Conservation (phyloP, 2,797 vertebrate species). For the Gallirallus australis region DNA sequence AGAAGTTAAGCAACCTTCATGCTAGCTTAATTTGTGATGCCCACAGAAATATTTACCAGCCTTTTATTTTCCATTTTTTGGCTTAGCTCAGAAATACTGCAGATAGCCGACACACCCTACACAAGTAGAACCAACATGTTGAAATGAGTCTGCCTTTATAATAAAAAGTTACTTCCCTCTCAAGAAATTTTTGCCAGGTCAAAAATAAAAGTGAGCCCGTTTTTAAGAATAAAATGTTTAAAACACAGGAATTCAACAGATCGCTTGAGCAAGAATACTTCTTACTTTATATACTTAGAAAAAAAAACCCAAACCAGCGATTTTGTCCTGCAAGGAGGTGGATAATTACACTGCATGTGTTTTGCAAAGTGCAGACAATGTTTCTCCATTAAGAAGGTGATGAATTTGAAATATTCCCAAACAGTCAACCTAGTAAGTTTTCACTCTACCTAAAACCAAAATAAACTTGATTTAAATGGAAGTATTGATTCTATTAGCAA, state of each 20-base stretch:
- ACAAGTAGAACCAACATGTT: background rate
- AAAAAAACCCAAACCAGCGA: background rate
- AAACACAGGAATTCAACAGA: background rate
- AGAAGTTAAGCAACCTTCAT: background rate
- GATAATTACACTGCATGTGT: background rate
- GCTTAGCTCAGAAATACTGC: background rate
- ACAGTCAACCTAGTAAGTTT: background rate
- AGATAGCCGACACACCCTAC: background rate
- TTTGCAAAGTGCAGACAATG: background rate
- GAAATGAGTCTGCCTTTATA: background rate
- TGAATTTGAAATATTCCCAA: background rate
- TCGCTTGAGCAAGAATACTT: background rate
- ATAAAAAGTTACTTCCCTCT: background rate
- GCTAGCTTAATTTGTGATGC: background rate
- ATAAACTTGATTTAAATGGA: background rate
- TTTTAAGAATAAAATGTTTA: background rate
- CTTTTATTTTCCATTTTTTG: slow-evolving; percentile 1
- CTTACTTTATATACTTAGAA: background rate
- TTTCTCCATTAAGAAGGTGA: background rate
- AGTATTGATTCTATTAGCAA: background rate
- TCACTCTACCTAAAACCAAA: background rate
- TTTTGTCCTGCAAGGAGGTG: background rate
- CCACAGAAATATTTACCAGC: slow-evolving; percentile 3
- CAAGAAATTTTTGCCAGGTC: background rate
- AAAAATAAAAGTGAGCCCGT: rapidly evolving